Evolutionary conservation across 1,140 invertebrate genomes (phyloP).

Genomic region (Drosophila melanica): DNA sequence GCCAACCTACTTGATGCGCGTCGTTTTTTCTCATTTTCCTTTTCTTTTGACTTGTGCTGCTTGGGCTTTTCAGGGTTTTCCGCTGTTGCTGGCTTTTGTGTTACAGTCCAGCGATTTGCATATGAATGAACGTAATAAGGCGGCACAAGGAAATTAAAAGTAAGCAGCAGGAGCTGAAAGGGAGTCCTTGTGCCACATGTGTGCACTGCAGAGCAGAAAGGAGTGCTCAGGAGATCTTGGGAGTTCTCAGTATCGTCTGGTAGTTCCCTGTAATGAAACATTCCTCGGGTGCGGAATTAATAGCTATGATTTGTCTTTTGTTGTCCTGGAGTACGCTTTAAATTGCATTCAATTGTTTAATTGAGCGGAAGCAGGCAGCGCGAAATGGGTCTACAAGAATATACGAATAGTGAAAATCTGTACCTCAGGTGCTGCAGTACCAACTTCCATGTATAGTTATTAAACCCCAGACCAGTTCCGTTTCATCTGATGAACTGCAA

Average conservation of each 20-base stretch:
- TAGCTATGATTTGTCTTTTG: conserved; percentile 82
- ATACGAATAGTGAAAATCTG: not conserved
- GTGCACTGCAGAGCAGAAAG: conserved; percentile 19
- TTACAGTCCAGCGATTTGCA: conserved; percentile 78
- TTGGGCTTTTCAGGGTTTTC: conserved; percentile 35
- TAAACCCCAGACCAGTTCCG: not conserved
- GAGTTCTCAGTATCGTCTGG: not conserved
- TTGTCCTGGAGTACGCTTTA: conserved; percentile 40
- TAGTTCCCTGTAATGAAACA: conserved; percentile 76
- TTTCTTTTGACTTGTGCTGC: conserved; percentile 56
- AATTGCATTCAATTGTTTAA: conserved; percentile 77
- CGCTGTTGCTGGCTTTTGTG: conserved; percentile 44
- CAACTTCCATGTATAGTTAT: not conserved
- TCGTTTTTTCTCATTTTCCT: conserved; percentile 41
- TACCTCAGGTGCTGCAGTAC: conserved; percentile 11
- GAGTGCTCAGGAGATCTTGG: conserved; percentile 7
- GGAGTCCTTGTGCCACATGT: conserved; percentile 32
- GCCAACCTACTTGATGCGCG: conserved; percentile 27
- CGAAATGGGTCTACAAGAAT: not conserved
- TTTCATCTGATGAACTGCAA: conserved; percentile 34
- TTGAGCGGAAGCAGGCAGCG: conserved; percentile 67
- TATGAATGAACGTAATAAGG: conserved; percentile 81
- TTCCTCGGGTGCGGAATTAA: conserved; percentile 80
- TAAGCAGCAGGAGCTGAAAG: conserved; percentile 43
- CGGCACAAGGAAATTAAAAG: conserved; percentile 74